phyloP scores from a whole-genome alignment of 2,888 invertebrate species.

The Chrysolina oricalcia region DNA sequence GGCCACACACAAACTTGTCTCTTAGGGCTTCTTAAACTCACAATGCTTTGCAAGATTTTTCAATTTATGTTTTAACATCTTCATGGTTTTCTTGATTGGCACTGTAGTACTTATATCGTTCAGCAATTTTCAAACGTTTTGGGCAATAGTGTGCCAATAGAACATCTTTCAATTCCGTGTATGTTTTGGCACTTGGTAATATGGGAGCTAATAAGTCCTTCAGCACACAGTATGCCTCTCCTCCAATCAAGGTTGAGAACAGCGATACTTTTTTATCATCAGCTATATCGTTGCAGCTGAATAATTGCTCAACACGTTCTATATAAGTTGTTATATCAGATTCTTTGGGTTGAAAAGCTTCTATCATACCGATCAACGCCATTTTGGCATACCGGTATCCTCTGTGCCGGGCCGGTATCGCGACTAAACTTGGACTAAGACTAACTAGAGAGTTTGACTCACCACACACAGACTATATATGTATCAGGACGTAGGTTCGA shows the following conservation, averaged over 20 bases:
- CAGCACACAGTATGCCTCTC: slow-evolving; percentile 52
- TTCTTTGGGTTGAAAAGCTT: slow-evolving; percentile 44
- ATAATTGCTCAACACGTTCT: slow-evolving; percentile 56
- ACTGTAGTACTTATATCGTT: slow-evolving; percentile 58
- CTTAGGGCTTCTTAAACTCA: slow-evolving; percentile 51
- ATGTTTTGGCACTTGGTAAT: slow-evolving; percentile 47
- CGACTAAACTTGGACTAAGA: slow-evolving; percentile 15
- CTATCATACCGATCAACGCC: slow-evolving; percentile 49
- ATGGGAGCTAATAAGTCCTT: slow-evolving; percentile 50
- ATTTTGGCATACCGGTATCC: slow-evolving; percentile 31
- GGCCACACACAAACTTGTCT: slow-evolving; percentile 49
- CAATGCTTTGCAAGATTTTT: slow-evolving; percentile 50
- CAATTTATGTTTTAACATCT: slow-evolving; percentile 48
- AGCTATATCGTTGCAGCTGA: slow-evolving; percentile 53
- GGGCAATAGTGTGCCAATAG: slow-evolving; percentile 51
- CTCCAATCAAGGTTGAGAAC: slow-evolving; percentile 57
- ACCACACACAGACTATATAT: no score
- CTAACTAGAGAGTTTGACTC: no score
- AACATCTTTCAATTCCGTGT: slow-evolving; percentile 46
- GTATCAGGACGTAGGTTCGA: no score
- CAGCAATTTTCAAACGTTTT: slow-evolving; percentile 54
- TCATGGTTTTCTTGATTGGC: slow-evolving; percentile 52
- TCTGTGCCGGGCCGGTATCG: neutral
- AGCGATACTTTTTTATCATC: slow-evolving; percentile 52
- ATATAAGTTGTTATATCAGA: slow-evolving; percentile 48